These are phyloP conservation scores for Cryptus viduatorius DNA, from an alignment of 2,888 invertebrate species.

Conservation along the genomic window DNA sequence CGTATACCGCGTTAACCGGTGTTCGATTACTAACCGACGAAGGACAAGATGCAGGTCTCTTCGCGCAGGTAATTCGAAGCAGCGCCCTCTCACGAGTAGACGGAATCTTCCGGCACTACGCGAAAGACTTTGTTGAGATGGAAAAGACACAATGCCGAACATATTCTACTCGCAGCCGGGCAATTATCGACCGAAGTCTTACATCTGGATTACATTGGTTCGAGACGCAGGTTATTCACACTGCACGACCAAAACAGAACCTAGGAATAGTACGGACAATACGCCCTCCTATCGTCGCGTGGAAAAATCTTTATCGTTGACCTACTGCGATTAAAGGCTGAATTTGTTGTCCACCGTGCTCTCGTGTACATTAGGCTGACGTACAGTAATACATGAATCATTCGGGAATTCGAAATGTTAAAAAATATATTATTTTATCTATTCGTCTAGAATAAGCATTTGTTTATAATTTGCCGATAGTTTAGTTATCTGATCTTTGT, in stretches of 20 bases:
- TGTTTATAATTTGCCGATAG: not conserved
- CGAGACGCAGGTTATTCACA: not conserved
- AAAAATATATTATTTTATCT: no score
- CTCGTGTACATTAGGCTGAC: not conserved
- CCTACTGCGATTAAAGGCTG: constrained; percentile 49
- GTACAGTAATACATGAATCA: not conserved
- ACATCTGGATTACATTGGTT: not conserved
- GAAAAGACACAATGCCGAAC: not conserved
- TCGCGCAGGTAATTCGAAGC: not conserved
- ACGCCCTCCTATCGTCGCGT: constrained; percentile 8
- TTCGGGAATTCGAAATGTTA: not conserved
- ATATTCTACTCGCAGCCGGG: constrained; percentile 2
- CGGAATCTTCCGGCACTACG: not conserved
- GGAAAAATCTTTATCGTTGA: constrained; percentile 45
- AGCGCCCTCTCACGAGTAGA: constrained; percentile 20
- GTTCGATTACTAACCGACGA: constrained; percentile 35
- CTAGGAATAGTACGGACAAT: constrained; percentile 7
- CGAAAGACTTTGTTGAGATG: not conserved
- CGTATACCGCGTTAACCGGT: constrained; percentile 32
- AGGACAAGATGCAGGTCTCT: not conserved
- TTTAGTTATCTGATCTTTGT: no score
- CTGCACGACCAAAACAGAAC: not conserved
- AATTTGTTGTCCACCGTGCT: not conserved
- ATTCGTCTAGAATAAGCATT: no score
- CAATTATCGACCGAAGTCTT: constrained; percentile 28